phyloP scores from a whole-genome alignment of 2,113 vertebrate species.

The Gymnocephalus cernua region DNA sequence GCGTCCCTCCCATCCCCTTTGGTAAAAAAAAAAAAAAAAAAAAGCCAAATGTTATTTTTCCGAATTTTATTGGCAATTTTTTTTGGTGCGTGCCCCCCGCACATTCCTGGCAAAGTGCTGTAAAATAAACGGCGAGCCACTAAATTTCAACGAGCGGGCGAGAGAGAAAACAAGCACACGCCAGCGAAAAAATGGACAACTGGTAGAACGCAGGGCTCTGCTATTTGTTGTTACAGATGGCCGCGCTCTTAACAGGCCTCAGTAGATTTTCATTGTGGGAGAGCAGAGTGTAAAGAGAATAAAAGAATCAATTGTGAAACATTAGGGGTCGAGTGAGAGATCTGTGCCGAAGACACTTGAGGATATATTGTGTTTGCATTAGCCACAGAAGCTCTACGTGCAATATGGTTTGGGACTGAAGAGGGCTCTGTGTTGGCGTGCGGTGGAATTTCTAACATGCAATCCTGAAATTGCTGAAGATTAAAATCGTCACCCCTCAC shows the following conservation, averaged over 20 bases:
- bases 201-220: conserved; percentile 29
- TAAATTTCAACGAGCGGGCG: conserved; percentile 56
- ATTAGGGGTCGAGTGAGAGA: not conserved
- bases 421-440: conserved; percentile 5
- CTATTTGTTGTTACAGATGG: conserved; percentile 76
- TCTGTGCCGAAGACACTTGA: not conserved
- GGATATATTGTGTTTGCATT: conserved; percentile 36
- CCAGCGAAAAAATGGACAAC: conserved; percentile 51
- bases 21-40: too few species aligned
- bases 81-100: conserved; percentile 41
- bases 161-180: conserved; percentile 74
- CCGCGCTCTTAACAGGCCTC: conserved; percentile 37
- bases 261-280: conserved; percentile 25
- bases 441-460: not conserved
- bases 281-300: conserved; percentile 15
- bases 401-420: not conserved
- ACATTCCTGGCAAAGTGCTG: conserved; percentile 77
- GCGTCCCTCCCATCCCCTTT: conserved; percentile 5
- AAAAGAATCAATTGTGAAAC: conserved; percentile 43
- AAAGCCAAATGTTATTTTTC: conserved; percentile 62
- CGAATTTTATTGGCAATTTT: conserved; percentile 55
- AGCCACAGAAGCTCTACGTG: not conserved
- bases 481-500: not conserved
- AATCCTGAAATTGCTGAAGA: not conserved
- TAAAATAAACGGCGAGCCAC: conserved; percentile 74